phyloP scores from a whole-genome alignment of 2,113 vertebrate genomes.

The Chloroceryle aenea region DNA sequence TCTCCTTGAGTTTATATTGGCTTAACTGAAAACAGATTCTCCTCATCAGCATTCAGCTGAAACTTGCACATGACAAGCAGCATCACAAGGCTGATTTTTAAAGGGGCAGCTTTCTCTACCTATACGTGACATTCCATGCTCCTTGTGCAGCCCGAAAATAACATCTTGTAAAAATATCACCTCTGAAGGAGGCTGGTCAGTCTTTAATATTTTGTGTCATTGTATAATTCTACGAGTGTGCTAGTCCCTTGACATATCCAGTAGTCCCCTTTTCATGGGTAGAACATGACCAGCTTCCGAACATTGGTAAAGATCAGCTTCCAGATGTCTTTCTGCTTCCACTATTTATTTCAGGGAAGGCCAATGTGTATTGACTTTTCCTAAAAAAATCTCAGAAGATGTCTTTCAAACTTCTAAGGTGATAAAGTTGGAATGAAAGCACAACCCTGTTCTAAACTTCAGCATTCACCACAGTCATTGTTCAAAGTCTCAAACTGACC shows the following conservation, averaged over 20 bases:
- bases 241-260: neutral
- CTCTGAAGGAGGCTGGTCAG: neutral
- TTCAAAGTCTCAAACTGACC: neutral
- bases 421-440: neutral
- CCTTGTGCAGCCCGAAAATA: neutral
- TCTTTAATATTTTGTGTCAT: neutral
- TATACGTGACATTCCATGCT: neutral
- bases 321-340: neutral
- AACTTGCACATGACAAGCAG: slow-evolving; percentile 41
- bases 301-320: neutral
- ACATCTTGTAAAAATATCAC: neutral
- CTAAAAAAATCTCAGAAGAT: neutral
- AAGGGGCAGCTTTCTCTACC: neutral
- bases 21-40: slow-evolving; percentile 34
- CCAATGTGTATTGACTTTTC: neutral
- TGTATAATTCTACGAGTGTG: accelerated
- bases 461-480: neutral
- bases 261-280: neutral
- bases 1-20: slow-evolving; percentile 48
- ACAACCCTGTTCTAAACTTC: neutral
- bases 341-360: neutral
- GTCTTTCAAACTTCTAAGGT: neutral
- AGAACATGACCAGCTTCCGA: neutral
- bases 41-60: slow-evolving; percentile 49
- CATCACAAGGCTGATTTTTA: neutral